Conservation (phyloP, 2,113 vertebrate species). For the Psophia crepitans region DNA sequence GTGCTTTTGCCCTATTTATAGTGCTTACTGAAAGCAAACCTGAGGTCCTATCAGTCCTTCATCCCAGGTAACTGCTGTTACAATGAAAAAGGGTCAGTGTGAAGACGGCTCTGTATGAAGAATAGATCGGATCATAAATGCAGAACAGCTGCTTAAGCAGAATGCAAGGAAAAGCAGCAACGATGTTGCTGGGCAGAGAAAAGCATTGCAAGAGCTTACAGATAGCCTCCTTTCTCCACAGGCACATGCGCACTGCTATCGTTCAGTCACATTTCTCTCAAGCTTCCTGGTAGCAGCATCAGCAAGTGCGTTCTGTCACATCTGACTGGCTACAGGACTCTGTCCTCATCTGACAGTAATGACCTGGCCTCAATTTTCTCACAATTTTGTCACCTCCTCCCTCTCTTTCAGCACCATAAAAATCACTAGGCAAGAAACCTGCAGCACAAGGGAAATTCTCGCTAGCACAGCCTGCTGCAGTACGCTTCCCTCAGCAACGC, state of each 20-base stretch:
- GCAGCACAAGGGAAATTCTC: constrained; percentile 36
- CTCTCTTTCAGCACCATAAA: neutral
- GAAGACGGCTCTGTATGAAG: neutral
- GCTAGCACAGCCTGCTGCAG: constrained; percentile 35
- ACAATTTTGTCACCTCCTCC: constrained; percentile 12
- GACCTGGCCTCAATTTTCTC: constrained; percentile 8
- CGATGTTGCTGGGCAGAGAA: constrained; percentile 56
- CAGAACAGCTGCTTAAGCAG: constrained; percentile 50
- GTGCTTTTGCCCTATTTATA: neutral
- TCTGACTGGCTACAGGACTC: constrained; percentile 30
- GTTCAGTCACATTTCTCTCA: constrained; percentile 18
- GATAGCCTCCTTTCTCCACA: constrained; percentile 43
- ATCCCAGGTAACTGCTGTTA: neutral
- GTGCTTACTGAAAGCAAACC: neutral
- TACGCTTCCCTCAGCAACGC: neutral
- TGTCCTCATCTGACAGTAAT: constrained; percentile 11
- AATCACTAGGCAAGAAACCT: constrained; percentile 29
- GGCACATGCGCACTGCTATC: constrained; percentile 26
- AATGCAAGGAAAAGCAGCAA: neutral
- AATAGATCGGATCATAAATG: neutral
- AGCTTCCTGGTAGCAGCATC: constrained; percentile 41
- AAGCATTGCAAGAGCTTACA: constrained; percentile 18
- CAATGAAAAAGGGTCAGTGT: neutral
- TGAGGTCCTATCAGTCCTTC: neutral
- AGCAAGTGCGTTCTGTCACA: neutral